These are phyloP conservation scores for Pelobates fuscus DNA, from an alignment of 2,113 vertebrate genomes.

Conservation along the genomic window DNA sequence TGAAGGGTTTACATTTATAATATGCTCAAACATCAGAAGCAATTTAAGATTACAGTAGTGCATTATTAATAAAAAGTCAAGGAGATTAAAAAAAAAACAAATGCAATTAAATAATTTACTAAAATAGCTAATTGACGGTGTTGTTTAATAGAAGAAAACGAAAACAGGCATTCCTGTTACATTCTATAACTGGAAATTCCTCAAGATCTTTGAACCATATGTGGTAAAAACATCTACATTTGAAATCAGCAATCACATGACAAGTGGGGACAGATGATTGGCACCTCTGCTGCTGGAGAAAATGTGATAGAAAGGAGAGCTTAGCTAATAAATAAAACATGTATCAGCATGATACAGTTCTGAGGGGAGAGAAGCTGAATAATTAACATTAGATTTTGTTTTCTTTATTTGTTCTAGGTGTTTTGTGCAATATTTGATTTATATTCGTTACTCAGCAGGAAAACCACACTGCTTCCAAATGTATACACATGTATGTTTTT, in stretches of 20 bases:
- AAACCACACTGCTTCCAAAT: background rate
- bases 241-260: constrained; percentile 20
- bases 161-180: constrained; percentile 5
- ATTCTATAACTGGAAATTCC: constrained; percentile 2
- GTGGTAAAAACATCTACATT: constrained; percentile 10
- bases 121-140: no score
- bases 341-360: constrained; percentile 50
- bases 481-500: background rate
- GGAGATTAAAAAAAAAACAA: no score
- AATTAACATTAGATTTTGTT: constrained; percentile 54
- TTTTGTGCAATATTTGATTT: constrained; percentile 6
- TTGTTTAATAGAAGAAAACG: constrained; percentile 4
- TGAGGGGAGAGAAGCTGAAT: constrained; percentile 53
- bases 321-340: constrained; percentile 59
- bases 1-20: no score
- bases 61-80: no score
- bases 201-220: background rate
- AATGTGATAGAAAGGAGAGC: constrained; percentile 38
- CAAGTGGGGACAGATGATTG: constrained; percentile 44
- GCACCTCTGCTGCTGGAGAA: constrained; percentile 49
- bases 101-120: no score
- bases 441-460: constrained; percentile 1
- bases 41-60: no score
- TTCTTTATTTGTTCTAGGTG: constrained; percentile 31
- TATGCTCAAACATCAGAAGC: no score